phyloP scores from a whole-genome alignment of 2,113 vertebrate species.

The Pluvialis apricaria region DNA sequence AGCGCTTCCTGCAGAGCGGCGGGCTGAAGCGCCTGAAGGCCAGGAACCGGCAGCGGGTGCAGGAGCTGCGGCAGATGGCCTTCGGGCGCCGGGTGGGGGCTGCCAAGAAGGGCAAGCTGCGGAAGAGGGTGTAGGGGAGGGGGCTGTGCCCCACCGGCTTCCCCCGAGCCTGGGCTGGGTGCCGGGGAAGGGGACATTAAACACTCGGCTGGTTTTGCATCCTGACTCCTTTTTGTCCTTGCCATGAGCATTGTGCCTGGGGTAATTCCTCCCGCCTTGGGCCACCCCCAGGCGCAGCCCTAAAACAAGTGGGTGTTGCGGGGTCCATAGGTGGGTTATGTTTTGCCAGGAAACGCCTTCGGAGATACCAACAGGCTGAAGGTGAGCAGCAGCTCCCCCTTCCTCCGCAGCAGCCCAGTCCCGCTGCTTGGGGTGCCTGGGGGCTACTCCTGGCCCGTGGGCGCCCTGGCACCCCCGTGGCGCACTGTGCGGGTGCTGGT shows the following conservation, averaged over 20 bases:
- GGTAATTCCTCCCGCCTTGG: neutral
- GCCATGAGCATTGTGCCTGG: fast-evolving
- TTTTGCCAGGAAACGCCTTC: neutral
- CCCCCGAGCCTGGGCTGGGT: fast-evolving
- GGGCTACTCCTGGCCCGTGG: neutral
- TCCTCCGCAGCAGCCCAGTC: fast-evolving
- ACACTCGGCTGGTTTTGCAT: neutral
- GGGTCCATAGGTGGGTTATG: neutral
- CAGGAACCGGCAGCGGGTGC: conserved; percentile 72
- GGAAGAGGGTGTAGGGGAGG: conserved; percentile 78
- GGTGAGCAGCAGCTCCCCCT: fast-evolving
- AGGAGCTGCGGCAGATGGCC: conserved; percentile 82
- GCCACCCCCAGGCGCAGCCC: fast-evolving
- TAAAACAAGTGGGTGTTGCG: fast-evolving
- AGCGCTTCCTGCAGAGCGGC: conserved; percentile 87
- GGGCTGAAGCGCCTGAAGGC: conserved; percentile 80
- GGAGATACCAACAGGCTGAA: too few relatives aligned
- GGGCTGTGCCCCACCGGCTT: fast-evolving
- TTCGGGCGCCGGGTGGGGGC: conserved; percentile 75
- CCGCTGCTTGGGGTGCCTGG: neutral
- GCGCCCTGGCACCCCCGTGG: neutral
- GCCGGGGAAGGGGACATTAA: neutral
- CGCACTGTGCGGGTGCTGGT: fast-evolving
- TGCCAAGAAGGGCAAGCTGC: conserved; percentile 88
- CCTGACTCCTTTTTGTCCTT: neutral